Evolutionary conservation across 2,113 vertebrate genomes (phyloP).

Genomic region (Amia ocellicauda): DNA sequence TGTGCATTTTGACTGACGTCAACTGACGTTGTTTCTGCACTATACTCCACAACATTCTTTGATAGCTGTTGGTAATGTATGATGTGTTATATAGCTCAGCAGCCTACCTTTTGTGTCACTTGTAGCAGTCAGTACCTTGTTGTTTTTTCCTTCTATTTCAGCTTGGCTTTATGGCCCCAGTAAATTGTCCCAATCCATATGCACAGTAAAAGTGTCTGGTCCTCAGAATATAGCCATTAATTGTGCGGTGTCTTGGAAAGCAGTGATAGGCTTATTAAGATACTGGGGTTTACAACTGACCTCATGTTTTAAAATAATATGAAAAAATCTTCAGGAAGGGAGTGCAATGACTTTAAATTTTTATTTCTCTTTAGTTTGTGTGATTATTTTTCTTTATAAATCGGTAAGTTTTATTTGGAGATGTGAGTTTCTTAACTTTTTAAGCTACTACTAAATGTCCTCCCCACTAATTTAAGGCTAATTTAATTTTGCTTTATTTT

Average conservation of each 20-base stretch:
- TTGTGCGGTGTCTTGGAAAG: too few species aligned
- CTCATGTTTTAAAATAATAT: too few species aligned
- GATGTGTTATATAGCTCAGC: neutral
- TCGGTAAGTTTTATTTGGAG: neutral
- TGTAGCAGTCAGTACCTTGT: neutral
- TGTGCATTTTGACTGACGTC: neutral
- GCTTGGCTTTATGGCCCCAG: too few species aligned
- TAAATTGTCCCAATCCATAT: too few species aligned
- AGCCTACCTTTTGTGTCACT: neutral
- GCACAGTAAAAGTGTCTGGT: too few species aligned
- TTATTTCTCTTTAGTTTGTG: too few species aligned
- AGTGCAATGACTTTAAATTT: too few species aligned
- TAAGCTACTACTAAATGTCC: neutral
- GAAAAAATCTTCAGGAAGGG: too few species aligned
- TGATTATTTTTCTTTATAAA: too few species aligned
- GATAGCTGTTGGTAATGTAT: neutral
- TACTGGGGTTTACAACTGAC: too few species aligned
- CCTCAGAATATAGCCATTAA: too few species aligned
- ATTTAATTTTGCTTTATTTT: neutral
- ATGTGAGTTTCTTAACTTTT: neutral
- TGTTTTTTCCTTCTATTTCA: neutral
- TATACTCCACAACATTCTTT: neutral
- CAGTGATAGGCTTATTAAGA: too few species aligned
- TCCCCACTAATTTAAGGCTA: neutral
- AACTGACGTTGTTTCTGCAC: neutral